Evolutionary conservation across 1,140 invertebrate genomes (phyloP).

Genomic region (Pectinophora gossypiella): DNA sequence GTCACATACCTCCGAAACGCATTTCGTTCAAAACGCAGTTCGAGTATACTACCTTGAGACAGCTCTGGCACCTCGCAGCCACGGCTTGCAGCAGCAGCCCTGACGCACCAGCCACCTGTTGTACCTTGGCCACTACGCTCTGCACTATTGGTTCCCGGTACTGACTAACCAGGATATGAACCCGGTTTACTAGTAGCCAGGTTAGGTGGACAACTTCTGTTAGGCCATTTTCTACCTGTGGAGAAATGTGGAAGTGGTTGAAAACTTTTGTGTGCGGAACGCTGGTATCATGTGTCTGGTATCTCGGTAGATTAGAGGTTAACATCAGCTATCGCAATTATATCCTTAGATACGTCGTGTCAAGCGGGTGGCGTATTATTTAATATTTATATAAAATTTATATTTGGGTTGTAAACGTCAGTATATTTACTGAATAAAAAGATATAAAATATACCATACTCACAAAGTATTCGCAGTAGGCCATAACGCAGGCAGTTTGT

Average conservation of each 20-base stretch:
- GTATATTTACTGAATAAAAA: neutral
- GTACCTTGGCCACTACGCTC: constrained; percentile 36
- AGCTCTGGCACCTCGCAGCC: constrained; percentile 73
- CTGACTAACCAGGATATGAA: constrained; percentile 79
- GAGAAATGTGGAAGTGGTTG: no score
- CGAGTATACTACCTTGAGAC: constrained; percentile 59
- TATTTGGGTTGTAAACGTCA: no score
- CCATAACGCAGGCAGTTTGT: constrained; percentile 58
- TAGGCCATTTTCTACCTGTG: constrained; percentile 74
- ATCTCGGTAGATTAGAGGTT: no score
- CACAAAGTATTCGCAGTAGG: constrained; percentile 71
- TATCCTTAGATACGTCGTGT: no score
- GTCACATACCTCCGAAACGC: no score
- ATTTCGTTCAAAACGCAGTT: no score
- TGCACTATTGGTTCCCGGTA: constrained; percentile 37
- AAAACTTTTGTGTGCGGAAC: no score
- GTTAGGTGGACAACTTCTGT: constrained; percentile 83
- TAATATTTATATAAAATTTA: no score
- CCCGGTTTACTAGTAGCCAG: constrained; percentile 86
- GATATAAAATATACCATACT: constrained; percentile 26
- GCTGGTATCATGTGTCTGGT: no score
- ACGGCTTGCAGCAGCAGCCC: constrained; percentile 84
- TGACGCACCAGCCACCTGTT: constrained; percentile 79
- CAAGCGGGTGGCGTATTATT: no score
- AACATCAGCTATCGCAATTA: no score